Conservation (phyloP, 2,113 vertebrate species). For the Camelus bactrianus region DNA sequence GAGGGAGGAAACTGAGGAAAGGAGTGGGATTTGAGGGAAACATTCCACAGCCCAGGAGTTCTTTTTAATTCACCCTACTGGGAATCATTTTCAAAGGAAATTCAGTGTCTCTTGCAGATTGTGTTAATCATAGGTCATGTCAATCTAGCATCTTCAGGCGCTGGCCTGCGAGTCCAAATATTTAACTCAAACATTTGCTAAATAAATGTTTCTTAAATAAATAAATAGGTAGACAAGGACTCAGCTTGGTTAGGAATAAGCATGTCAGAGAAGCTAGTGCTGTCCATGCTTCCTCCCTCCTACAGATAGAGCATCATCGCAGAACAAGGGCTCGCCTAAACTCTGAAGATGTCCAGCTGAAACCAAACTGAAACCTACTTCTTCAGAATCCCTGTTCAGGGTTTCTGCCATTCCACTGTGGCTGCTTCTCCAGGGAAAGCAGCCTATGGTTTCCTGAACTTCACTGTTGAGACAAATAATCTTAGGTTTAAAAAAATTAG, state of each 20-base stretch:
- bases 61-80: background rate
- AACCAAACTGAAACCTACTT: slow-evolving; percentile 21
- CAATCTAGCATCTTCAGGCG: slow-evolving; percentile 2
- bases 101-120: background rate
- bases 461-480: background rate
- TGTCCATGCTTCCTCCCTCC: background rate
- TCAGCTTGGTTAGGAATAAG: slow-evolving; percentile 36
- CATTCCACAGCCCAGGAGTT: background rate
- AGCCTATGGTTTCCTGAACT: slow-evolving; percentile 38
- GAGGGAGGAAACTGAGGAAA: slow-evolving; percentile 3
- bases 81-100: slow-evolving; percentile 30
- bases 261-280: background rate
- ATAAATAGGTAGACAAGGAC: slow-evolving; percentile 23
- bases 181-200: slow-evolving; percentile 57
- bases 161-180: slow-evolving; percentile 2
- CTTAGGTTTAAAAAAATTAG: background rate
- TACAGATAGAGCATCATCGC: background rate
- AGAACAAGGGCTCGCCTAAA: background rate
- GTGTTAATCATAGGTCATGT: background rate
- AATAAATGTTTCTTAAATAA: slow-evolving; percentile 48
- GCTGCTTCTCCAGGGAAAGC: slow-evolving; percentile 14
- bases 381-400: background rate
- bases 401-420: slow-evolving; percentile 44
- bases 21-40: background rate
- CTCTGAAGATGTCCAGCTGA: slow-evolving; percentile 5